Evolutionary conservation across 2,113 vertebrate genomes (phyloP).

Genomic region (Leucopsar rothschildi): DNA sequence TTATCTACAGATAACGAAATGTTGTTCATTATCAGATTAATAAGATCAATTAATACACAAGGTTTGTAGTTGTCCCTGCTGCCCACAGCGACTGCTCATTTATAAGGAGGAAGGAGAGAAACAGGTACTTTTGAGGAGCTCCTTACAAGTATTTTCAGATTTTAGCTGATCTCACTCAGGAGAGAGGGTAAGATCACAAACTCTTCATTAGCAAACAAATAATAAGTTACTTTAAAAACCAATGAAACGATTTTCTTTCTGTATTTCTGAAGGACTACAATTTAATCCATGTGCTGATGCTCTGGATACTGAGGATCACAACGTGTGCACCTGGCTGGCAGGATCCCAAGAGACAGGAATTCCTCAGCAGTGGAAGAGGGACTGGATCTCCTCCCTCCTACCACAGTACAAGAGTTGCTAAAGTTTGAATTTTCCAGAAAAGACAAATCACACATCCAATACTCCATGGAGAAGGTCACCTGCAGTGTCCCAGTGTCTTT

Average conservation of each 20-base stretch:
- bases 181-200: neutral
- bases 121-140: neutral
- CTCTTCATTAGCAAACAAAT: neutral
- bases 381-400: neutral
- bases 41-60: neutral
- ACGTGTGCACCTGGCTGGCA: neutral
- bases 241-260: neutral
- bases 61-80: neutral
- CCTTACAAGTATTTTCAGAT: neutral
- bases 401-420: rapidly evolving
- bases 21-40: neutral
- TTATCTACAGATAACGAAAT: conserved; percentile 4
- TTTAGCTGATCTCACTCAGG: neutral
- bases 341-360: neutral
- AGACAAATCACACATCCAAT: neutral
- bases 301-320: neutral
- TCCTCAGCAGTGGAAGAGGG: neutral
- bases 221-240: neutral
- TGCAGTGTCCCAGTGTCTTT: rapidly evolving
- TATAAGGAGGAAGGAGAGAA: neutral
- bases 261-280: neutral
- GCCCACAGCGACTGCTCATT: conserved; percentile 7
- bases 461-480: neutral
- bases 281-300: neutral
- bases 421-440: neutral